Percentiles rank a stretch among this genome's conserved stretches.
These are phyloP conservation scores for Colossoma macropomum DNA, from an alignment of 2,113 vertebrate genomes.

Conservation along the genomic window DNA sequence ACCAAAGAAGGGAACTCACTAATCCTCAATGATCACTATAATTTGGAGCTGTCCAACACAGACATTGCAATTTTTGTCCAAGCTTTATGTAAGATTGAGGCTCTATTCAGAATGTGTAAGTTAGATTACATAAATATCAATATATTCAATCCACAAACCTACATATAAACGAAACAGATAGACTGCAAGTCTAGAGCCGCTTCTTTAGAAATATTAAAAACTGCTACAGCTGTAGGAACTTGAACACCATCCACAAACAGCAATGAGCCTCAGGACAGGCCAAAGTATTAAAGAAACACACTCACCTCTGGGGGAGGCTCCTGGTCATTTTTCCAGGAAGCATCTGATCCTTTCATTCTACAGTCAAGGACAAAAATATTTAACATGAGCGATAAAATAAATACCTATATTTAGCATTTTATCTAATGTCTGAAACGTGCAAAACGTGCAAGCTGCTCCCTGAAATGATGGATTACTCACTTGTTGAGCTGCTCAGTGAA, in stretches of 20 bases:
- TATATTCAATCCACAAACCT: too few species aligned
- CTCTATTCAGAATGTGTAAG: not conserved
- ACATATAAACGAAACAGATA: too few species aligned
- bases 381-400: not conserved
- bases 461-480: constrained; percentile 63
- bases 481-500: constrained; percentile 83
- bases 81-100: too few species aligned
- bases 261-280: too few species aligned
- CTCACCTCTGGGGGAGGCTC: constrained; percentile 91
- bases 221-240: too few species aligned
- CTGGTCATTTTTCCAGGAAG: constrained; percentile 96
- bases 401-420: not conserved
- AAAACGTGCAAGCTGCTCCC: not conserved
- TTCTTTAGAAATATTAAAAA: too few species aligned
- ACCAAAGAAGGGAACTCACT: not conserved
- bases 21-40: not conserved
- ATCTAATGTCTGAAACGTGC: not conserved
- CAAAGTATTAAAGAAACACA: not conserved
- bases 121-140: not conserved
- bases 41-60: not conserved
- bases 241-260: not conserved
- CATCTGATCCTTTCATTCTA: constrained; percentile 92
- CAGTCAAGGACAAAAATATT: not conserved
- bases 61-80: not conserved
- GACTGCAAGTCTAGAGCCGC: too few species aligned